A percentile compares a stretch with the other conserved stretches of the same genome.
phyloP scores from a whole-genome alignment of 2,113 vertebrate species.

The Leptosomus discolor region DNA sequence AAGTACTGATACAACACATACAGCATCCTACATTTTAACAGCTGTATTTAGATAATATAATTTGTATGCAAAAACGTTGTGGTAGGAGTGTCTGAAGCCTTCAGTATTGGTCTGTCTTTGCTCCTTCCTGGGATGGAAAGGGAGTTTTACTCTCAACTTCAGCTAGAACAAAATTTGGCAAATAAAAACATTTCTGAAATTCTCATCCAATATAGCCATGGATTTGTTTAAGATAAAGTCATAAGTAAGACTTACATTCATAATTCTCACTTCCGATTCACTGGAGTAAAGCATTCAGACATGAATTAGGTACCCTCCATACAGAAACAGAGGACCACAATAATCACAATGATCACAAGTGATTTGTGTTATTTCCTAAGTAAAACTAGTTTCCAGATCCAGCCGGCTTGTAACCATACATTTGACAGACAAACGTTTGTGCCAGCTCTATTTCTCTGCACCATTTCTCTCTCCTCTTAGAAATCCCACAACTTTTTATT shows the following conservation, averaged over 20 bases:
- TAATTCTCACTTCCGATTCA: not conserved
- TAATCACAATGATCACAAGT: not conserved
- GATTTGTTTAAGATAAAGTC: not conserved
- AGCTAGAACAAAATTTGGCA: not conserved
- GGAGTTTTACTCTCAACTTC: not conserved
- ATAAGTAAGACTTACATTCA: not conserved
- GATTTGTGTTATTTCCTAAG: not conserved
- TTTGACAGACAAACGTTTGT: not conserved
- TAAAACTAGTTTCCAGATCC: not conserved
- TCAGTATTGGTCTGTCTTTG: not conserved
- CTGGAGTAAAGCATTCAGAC: not conserved
- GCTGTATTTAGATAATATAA: not conserved
- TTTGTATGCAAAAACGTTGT: not conserved
- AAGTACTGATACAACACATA: not conserved
- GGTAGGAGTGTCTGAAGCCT: not conserved
- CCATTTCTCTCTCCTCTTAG: not conserved
- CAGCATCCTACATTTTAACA: not conserved
- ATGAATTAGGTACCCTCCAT: not conserved
- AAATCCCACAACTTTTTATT: not conserved
- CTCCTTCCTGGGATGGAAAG: not conserved
- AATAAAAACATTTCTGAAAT: not conserved
- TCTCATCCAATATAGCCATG: not conserved
- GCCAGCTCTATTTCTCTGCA: not conserved
- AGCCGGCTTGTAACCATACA: not conserved
- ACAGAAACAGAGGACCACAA: not conserved